These are phyloP conservation scores for Cosmia trapezina DNA, from an alignment of 2,888 invertebrate species.

Conservation along the genomic window DNA sequence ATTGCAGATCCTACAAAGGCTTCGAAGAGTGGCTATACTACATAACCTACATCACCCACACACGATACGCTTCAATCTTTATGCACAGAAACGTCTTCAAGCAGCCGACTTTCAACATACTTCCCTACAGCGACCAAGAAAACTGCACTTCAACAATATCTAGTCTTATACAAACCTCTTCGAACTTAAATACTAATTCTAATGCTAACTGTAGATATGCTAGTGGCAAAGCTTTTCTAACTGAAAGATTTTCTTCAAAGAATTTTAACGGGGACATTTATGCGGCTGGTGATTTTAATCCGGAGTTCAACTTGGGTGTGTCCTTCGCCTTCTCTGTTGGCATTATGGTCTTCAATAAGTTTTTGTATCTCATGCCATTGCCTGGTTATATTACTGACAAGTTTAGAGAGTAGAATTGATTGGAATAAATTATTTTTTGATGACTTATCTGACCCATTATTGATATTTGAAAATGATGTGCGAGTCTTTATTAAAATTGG, in stretches of 20 bases:
- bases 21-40: constrained; percentile 95
- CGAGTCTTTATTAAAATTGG: constrained; percentile 20
- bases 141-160: constrained; percentile 89
- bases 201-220: constrained; percentile 92
- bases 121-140: constrained; percentile 87
- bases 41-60: constrained; percentile 94
- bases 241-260: constrained; percentile 92
- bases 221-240: constrained; percentile 93
- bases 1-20: constrained; percentile 93
- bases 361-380: constrained; percentile 95
- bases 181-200: constrained; percentile 86
- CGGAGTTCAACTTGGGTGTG: constrained; percentile 95
- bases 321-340: constrained; percentile 96
- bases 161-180: constrained; percentile 89
- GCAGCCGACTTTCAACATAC: constrained; percentile 88
- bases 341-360: constrained; percentile 95
- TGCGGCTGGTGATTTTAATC: constrained; percentile 91
- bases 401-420: constrained; percentile 92
- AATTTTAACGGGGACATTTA: constrained; percentile 89
- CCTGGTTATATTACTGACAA: constrained; percentile 96
- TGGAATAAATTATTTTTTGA: constrained; percentile 17
- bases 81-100: constrained; percentile 93
- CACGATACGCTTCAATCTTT: constrained; percentile 94
- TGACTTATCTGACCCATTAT: constrained; percentile 43
- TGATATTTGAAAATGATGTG: constrained; percentile 1